Evolutionary conservation across 2,888 invertebrate genomes (phyloP).

Genomic region (Drosophila multiciliata): DNA sequence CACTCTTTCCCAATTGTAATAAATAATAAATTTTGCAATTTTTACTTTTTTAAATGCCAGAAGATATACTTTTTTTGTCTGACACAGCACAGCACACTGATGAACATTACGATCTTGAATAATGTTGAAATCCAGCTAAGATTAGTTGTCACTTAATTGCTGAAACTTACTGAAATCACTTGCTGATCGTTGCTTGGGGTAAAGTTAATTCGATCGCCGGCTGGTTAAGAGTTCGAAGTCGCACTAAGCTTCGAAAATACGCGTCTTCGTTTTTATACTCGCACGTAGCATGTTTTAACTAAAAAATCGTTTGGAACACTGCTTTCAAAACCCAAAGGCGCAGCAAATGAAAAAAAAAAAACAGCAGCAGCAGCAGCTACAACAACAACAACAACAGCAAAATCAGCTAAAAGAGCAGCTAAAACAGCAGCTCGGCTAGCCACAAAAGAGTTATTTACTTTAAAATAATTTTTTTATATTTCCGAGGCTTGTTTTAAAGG

Average conservation of each 20-base stretch:
- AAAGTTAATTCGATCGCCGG: slow-evolving; percentile 53
- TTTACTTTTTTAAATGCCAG: slow-evolving; percentile 14
- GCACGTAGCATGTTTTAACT: slow-evolving; percentile 76
- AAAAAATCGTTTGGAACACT: slow-evolving; percentile 72
- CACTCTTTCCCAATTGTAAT: slow-evolving; percentile 7
- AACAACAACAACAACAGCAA: slow-evolving; percentile 22
- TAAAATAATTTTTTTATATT: slow-evolving; percentile 46
- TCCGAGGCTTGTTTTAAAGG: slow-evolving; percentile 45
- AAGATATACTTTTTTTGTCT: slow-evolving; percentile 2
- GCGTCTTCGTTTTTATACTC: slow-evolving; percentile 83
- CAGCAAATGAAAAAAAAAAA: slow-evolving; percentile 59
- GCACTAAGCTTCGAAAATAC: slow-evolving; percentile 80
- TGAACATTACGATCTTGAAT: slow-evolving; percentile 5
- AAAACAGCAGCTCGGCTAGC: slow-evolving; percentile 51
- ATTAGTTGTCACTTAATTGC: slow-evolving; percentile 31
- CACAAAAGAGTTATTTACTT: slow-evolving; percentile 72
- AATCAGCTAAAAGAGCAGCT: slow-evolving; percentile 46
- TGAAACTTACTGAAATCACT: slow-evolving; percentile 51
- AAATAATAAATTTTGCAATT: slow-evolving; percentile 2
- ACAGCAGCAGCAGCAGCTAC: not conserved
- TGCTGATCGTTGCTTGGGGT: slow-evolving; percentile 41
- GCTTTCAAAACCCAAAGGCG: slow-evolving; percentile 75
- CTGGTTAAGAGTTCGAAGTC: slow-evolving; percentile 79
- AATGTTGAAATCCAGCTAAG: slow-evolving; percentile 13
- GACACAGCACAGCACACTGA: slow-evolving; percentile 17